Evolutionary conservation across 2,888 invertebrate species (phyloP), one percentile per base, ranked within the genome.

Genomic region (Meta bourneti): DNA sequence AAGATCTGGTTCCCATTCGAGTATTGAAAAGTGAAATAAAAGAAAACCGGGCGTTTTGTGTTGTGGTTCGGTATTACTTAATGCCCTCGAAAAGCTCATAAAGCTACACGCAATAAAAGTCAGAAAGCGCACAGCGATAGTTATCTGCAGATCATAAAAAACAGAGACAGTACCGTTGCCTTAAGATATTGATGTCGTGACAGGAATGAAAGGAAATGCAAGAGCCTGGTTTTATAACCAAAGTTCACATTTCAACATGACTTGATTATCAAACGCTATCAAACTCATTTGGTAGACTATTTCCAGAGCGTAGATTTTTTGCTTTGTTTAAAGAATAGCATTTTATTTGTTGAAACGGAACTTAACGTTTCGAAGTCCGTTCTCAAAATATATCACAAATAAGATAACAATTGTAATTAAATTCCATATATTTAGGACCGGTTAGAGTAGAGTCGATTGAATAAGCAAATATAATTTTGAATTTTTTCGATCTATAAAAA

Each of bases 181-280:
- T 61, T 61, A 61, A 61, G 61, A 61, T 61, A 61, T 61, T 61
- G 61, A 61, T 61, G 61, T 61, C 61, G 61, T 61, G 61, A 61
- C 61, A 61, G 16, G 61, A 61, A 61, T 61, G 11, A 61, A 34
- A 34, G 34, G 61, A 61, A 61, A 61, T 61, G 61, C 61, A 61
- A 16, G 34, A 34, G 61, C 61, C 61, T 61, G 11, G 61, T 61
- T 61, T 61, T 61, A 61, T 61, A 61, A 61, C 61, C 61, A 61
- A 16, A 61, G 61, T 61, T 61, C 61, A 61, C 61, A 61, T 61
- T 61, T 61, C 61, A 61, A 61, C 61, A 61, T 61, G 61, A 61
- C 61, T 61, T 11, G 61, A 61, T 61, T 61, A 61, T 61, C 61
- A 61, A 61, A 61, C 16, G 61, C 7, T 61, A 61, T 61, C 61